phyloP scores from a whole-genome alignment of 1,140 invertebrate species.

The Lucilia sericata region DNA sequence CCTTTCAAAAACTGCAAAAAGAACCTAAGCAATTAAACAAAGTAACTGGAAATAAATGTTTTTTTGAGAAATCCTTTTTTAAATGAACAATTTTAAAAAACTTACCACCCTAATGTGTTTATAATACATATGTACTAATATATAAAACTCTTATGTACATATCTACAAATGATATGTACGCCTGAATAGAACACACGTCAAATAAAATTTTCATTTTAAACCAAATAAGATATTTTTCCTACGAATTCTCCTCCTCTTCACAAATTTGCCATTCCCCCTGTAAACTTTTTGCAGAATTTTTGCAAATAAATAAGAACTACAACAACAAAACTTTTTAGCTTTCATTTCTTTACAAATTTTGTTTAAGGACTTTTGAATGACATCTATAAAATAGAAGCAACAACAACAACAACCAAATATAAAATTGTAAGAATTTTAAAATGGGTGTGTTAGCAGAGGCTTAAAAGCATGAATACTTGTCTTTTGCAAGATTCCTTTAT shows the following conservation, averaged over 20 bases:
- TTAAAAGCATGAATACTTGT: not conserved
- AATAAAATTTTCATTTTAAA: slow-evolving; percentile 23
- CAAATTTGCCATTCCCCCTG: not conserved
- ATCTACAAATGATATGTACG: slow-evolving; percentile 19
- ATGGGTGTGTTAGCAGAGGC: not conserved
- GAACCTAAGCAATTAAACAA: too few relatives aligned
- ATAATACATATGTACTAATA: not conserved
- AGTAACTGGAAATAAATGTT: too few relatives aligned
- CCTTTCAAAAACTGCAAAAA: too few relatives aligned
- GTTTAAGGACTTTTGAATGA: slow-evolving; percentile 27
- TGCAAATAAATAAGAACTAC: not conserved
- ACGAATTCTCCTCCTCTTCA: not conserved
- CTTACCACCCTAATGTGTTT: not conserved
- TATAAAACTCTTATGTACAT: not conserved
- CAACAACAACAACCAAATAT: not conserved
- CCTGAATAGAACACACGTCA: slow-evolving; percentile 28
- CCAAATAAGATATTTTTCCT: not conserved
- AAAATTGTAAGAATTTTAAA: not conserved
- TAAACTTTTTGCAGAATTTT: not conserved
- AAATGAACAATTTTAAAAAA: too few relatives aligned
- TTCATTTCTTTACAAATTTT: slow-evolving; percentile 4
- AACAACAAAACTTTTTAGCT: not conserved
- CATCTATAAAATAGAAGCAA: not conserved
- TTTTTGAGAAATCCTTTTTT: too few relatives aligned
- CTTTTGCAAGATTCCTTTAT: not conserved